Evolutionary conservation across 1,140 invertebrate species (phyloP).

Genomic region (Pachyrhynchus sulphureomaculatus): DNA sequence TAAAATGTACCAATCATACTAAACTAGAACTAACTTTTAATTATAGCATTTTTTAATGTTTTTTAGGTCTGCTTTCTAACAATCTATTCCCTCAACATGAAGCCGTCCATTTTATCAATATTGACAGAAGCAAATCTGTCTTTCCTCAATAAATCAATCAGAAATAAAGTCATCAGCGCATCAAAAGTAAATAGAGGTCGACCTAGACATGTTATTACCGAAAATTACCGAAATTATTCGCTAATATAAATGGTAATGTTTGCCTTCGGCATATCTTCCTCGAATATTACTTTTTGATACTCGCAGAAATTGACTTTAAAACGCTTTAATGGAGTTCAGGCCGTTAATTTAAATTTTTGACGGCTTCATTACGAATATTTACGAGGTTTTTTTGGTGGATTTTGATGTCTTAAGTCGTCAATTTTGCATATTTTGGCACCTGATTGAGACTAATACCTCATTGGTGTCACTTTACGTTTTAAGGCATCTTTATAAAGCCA

Average conservation of each 20-base stretch:
- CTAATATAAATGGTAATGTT: slow-evolving; percentile 30
- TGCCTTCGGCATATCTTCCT: slow-evolving; percentile 1
- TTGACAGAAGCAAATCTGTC: background rate
- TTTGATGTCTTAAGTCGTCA: background rate
- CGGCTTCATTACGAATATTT: slow-evolving; percentile 16
- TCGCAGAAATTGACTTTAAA: slow-evolving; percentile 22
- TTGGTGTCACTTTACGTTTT: slow-evolving; percentile 1
- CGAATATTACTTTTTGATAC: slow-evolving; percentile 15
- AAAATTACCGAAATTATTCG: slow-evolving; percentile 18
- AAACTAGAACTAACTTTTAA: too few species aligned
- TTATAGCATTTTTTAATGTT: too few species aligned
- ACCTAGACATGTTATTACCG: slow-evolving; percentile 22
- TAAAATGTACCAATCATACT: too few species aligned
- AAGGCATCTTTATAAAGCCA: slow-evolving; percentile 2
- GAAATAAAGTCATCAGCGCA: slow-evolving; percentile 23
- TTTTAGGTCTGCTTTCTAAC: too few species aligned
- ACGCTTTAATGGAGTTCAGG: slow-evolving; percentile 10
- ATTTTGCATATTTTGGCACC: slow-evolving; percentile 19
- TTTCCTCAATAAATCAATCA: slow-evolving; percentile 19
- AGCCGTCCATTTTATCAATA: background rate
- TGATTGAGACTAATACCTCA: slow-evolving; percentile 5
- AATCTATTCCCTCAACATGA: too few species aligned
- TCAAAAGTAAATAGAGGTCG: slow-evolving; percentile 14
- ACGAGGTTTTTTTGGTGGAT: slow-evolving; percentile 10
- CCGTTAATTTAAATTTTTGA: slow-evolving; percentile 18